Evolutionary conservation across 2,797 vertebrate genomes (phyloP).

Genomic region (Semotilus atromaculatus): DNA sequence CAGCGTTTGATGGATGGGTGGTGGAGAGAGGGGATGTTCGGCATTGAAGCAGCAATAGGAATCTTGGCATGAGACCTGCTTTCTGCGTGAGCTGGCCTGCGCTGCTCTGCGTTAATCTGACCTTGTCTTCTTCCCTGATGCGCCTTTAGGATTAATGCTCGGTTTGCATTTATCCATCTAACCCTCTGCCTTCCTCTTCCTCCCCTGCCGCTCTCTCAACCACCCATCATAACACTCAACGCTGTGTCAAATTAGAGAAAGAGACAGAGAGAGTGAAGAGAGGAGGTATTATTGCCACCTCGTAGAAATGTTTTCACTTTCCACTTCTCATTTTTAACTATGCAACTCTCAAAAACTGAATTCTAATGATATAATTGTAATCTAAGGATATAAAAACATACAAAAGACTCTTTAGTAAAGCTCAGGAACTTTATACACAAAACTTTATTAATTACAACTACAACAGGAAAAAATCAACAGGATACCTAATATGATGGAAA

Average conservation of each 20-base stretch:
- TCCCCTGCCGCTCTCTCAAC: conserved; percentile 48
- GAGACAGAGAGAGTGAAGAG: conserved; percentile 28
- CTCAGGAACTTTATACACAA: not conserved
- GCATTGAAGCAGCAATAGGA: conserved; percentile 35
- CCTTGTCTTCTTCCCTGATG: conserved; percentile 59
- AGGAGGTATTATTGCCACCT: conserved; percentile 1
- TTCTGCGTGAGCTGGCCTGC: conserved; percentile 53
- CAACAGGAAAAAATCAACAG: not conserved
- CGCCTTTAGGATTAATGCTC: conserved; percentile 69
- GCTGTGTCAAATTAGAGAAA: conserved; percentile 33
- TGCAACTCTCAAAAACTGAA: not conserved
- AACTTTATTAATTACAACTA: not conserved
- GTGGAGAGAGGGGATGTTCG: conserved; percentile 20
- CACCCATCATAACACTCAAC: conserved; percentile 49
- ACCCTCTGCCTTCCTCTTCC: conserved; percentile 44
- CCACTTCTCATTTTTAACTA: not conserved
- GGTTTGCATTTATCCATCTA: conserved; percentile 64
- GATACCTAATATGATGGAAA: not conserved
- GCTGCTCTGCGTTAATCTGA: conserved; percentile 67
- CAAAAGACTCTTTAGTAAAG: not conserved
- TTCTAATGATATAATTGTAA: no score
- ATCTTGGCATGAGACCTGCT: conserved; percentile 52
- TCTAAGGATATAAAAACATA: not conserved
- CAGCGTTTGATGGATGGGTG: conserved; percentile 45
- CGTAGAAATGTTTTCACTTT: conserved; percentile 2